Percentiles rank a stretch among this genome's conserved stretches.
These are phyloP conservation scores for Boleophthalmus pectinirostris DNA, from an alignment of 2,113 vertebrate species.

Conservation along the genomic window DNA sequence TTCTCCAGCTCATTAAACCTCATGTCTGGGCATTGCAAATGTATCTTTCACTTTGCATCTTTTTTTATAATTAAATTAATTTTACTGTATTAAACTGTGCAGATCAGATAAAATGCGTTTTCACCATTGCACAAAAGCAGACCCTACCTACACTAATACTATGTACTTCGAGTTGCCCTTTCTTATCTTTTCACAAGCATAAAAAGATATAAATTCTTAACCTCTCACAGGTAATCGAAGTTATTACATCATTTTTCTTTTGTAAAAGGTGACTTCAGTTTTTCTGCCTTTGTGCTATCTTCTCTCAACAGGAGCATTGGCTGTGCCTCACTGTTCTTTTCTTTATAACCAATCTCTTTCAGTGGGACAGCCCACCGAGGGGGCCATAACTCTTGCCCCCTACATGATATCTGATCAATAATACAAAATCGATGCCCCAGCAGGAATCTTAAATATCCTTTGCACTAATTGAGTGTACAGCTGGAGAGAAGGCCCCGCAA, in stretches of 20 bases:
- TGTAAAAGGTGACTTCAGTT: background rate
- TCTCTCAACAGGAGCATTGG: slow-evolving; percentile 4
- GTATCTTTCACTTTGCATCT: background rate
- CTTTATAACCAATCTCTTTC: slow-evolving; percentile 8
- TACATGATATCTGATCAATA: slow-evolving; percentile 32
- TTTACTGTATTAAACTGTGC: background rate
- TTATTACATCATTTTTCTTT: slow-evolving; percentile 1
- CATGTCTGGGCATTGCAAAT: background rate
- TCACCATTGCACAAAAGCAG: background rate
- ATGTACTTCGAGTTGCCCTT: background rate
- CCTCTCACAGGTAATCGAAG: background rate
- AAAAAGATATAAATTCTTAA: background rate
- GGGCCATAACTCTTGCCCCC: background rate
- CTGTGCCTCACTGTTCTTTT: slow-evolving; percentile 7
- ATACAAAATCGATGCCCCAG: slow-evolving; percentile 35
- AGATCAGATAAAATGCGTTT: background rate
- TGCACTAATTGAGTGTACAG: slow-evolving; percentile 21
- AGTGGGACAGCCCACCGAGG: slow-evolving; percentile 1
- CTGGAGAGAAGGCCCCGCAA: slow-evolving; percentile 20
- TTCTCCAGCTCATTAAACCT: background rate
- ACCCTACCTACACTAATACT: background rate
- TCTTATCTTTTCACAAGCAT: background rate
- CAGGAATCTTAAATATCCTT: slow-evolving; percentile 25
- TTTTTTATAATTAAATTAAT: background rate
- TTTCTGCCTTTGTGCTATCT: slow-evolving; percentile 4